A percentile compares a stretch with the other conserved stretches of the same genome.
Conservation (phyloP, 1,140 invertebrate species). For the Procambarus clarkii region DNA sequence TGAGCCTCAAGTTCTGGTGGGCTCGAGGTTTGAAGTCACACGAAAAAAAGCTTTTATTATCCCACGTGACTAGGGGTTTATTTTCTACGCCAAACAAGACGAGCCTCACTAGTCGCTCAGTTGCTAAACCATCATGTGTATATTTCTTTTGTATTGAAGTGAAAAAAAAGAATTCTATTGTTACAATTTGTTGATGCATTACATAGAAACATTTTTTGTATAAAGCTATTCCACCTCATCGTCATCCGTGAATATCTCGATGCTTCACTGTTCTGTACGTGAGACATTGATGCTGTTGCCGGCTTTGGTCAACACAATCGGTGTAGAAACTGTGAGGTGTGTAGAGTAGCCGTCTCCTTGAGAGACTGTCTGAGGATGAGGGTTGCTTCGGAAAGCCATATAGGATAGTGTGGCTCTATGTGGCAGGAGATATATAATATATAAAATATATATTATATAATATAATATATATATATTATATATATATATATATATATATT, state of each 20-base stretch:
- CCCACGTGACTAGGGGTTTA: neutral
- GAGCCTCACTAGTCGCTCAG: slow-evolving; percentile 45
- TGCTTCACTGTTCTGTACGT: neutral
- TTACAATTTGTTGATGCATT: slow-evolving; percentile 56
- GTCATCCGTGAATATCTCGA: slow-evolving; percentile 19
- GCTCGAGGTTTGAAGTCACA: neutral
- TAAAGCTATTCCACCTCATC: slow-evolving; percentile 45
- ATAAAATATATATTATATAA: neutral
- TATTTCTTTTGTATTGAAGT: slow-evolving; percentile 55
- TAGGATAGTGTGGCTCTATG: neutral
- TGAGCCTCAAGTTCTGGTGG: neutral
- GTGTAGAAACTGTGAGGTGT: neutral
- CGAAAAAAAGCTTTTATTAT: neutral
- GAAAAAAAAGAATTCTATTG: slow-evolving; percentile 21
- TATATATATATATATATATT: too few relatives aligned
- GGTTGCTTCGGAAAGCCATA: neutral
- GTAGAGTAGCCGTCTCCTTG: neutral
- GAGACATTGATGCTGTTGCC: neutral
- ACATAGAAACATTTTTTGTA: slow-evolving; percentile 48
- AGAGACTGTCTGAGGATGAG: neutral
- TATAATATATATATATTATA: too few relatives aligned
- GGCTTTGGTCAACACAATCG: neutral
- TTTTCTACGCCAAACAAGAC: slow-evolving; percentile 13
- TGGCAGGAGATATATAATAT: neutral
- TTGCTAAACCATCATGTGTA: slow-evolving; percentile 40